Evolutionary conservation across 2,113 vertebrate species (phyloP).

Genomic region (Sylvilagus bachmani): DNA sequence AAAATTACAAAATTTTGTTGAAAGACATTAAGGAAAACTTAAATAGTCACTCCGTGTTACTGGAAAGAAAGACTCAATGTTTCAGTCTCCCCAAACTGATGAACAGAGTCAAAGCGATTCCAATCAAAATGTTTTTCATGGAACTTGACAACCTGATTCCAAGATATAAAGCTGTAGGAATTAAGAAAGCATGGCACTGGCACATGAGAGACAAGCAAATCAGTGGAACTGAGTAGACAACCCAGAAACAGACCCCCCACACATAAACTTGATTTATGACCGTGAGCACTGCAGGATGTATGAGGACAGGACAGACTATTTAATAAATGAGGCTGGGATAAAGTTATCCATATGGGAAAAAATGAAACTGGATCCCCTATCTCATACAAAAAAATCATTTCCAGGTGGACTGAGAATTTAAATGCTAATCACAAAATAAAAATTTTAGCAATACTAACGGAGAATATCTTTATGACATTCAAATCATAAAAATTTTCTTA

Average conservation of each 20-base stretch:
- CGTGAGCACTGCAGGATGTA: not conserved
- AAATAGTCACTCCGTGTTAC: not conserved
- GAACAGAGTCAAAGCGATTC: slow-evolving; percentile 68
- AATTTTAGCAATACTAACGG: slow-evolving; percentile 42
- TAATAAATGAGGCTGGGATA: slow-evolving; percentile 52
- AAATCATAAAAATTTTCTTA: slow-evolving; percentile 63
- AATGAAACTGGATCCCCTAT: slow-evolving; percentile 33
- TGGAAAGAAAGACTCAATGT: slow-evolving; percentile 23
- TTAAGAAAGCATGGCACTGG: slow-evolving; percentile 51
- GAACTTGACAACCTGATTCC: slow-evolving; percentile 63
- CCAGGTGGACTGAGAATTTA: slow-evolving; percentile 69
- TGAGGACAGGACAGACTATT: slow-evolving; percentile 17
- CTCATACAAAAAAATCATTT: slow-evolving; percentile 70
- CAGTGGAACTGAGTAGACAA: slow-evolving; percentile 1
- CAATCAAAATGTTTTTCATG: slow-evolving; percentile 59
- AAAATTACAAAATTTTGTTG: slow-evolving; percentile 50
- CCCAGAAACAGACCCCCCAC: slow-evolving; percentile 26
- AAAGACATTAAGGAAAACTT: slow-evolving; percentile 65
- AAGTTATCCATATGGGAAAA: slow-evolving; percentile 50
- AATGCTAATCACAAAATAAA: slow-evolving; percentile 63
- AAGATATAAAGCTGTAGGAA: slow-evolving; percentile 57
- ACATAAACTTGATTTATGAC: slow-evolving; percentile 40
- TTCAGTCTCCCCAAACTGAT: slow-evolving; percentile 54
- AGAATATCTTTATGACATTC: slow-evolving; percentile 65
- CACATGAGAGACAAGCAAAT: slow-evolving; percentile 27